Percentiles rank a stretch among this genome's conserved stretches.
These are phyloP conservation scores for Pachyramphus minor DNA, from an alignment of 2,113 vertebrate genomes.

Conservation along the genomic window DNA sequence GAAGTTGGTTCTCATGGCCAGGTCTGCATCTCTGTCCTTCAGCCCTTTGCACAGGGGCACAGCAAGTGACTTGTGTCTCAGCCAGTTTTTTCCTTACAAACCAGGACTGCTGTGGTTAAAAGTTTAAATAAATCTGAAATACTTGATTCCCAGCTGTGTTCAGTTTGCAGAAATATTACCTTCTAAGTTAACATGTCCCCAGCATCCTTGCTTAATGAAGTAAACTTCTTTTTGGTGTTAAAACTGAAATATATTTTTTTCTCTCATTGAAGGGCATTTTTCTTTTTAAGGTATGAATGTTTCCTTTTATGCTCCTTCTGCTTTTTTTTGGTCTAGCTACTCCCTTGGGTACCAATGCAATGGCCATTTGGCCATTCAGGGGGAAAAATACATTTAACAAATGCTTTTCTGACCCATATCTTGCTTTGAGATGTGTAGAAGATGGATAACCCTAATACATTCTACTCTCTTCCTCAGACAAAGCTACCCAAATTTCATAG, in stretches of 20 bases:
- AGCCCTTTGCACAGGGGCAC: neutral
- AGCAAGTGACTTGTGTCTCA: neutral
- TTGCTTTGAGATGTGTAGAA: slow-evolving; percentile 37
- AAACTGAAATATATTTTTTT: neutral
- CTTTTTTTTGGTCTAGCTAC: neutral
- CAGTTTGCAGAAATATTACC: neutral
- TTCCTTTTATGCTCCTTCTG: slow-evolving; percentile 51
- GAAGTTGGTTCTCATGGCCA: neutral
- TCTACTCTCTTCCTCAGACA: slow-evolving; percentile 57
- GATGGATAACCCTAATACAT: slow-evolving; percentile 27
- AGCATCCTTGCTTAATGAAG: neutral
- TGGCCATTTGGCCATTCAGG: slow-evolving; percentile 61
- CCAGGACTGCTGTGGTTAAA: neutral
- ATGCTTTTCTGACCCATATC: slow-evolving; percentile 66
- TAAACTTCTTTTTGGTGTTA: neutral
- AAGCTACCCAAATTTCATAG: slow-evolving; percentile 54
- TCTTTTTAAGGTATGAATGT: slow-evolving; percentile 36
- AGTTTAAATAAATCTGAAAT: neutral
- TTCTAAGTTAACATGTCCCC: neutral
- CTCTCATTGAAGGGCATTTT: neutral
- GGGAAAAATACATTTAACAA: slow-evolving; percentile 68
- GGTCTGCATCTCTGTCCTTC: neutral
- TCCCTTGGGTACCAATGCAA: slow-evolving; percentile 44
- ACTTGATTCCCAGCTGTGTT: neutral
- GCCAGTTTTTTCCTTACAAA: neutral